These are phyloP conservation scores for Agrotis puta DNA, from an alignment of 2,888 invertebrate genomes.

Conservation along the genomic window DNA sequence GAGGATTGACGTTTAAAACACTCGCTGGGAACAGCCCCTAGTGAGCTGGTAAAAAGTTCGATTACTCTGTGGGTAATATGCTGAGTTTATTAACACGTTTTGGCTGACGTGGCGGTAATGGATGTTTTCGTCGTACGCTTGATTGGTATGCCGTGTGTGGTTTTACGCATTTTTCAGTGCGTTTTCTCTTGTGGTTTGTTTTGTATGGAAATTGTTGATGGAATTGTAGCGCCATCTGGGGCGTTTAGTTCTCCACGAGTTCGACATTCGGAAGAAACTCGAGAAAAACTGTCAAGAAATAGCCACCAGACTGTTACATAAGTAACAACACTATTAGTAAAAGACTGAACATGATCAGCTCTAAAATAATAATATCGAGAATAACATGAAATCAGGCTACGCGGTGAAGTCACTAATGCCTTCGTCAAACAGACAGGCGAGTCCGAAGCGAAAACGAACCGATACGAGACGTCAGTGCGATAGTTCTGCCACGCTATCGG, in stretches of 20 bases:
- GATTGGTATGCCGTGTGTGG: not conserved
- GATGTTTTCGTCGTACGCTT: constrained; percentile 24
- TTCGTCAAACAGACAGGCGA: no score
- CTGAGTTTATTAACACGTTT: constrained; percentile 49
- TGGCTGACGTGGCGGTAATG: constrained; percentile 36
- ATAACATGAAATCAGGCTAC: no score
- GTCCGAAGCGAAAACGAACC: no score
- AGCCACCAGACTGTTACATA: no score
- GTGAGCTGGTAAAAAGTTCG: constrained; percentile 56
- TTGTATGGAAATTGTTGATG: not conserved
- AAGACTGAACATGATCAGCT: not conserved
- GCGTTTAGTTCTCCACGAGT: no score
- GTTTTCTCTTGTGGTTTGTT: not conserved
- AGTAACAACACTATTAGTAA: not conserved
- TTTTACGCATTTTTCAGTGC: not conserved
- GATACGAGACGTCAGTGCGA: no score
- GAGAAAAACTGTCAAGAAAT: no score
- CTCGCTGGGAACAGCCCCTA: constrained; percentile 42
- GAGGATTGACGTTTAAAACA: constrained; percentile 64
- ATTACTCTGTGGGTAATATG: constrained; percentile 38
- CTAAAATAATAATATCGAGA: not conserved
- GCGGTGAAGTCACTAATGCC: no score
- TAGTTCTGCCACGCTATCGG: no score
- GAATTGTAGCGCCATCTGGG: not conserved
- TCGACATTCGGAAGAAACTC: no score